Base-by-base conservation (phyloP, 2,888 invertebrate genomes). In the Patella depressa region DNA sequence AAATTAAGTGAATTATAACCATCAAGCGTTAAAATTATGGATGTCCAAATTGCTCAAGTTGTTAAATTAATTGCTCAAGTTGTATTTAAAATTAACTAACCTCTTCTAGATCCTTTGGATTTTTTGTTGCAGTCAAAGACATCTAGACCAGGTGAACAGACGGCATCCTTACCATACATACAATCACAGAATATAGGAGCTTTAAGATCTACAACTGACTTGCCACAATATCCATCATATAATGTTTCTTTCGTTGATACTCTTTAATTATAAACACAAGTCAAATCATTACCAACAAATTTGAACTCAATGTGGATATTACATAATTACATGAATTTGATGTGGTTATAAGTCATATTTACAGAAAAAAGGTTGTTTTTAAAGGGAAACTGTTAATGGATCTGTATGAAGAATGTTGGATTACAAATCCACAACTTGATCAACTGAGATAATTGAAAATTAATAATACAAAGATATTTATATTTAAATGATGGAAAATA, bases 221-320 rank as follows among this genome's bases (percentile, higher is more conserved):
- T 71, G 19, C 81, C 80, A 79, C 85, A 85, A 71, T 75, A 80
- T 19, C 85, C 85, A 74, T 80, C 79, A 73, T 78, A 83, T 34
- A 85, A 14, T 5, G 82, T 83, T 14, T 83, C 79, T n/a, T 83
- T 78, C 14, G 69, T 29, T 11, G 53, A 12, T 4, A 84, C 84
- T 80, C 85, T 85, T 57, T 45, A 45, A 9, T 45, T 45, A 45
- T 45, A 15, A 76, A 79, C 29, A 71, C 4, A 74, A n/a, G 53
- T 53, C n/a, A 65, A 53, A 34, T 17, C 34, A 53, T 45, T 45
- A 9, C 45, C 45, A 45, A 9, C 34, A 45, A 7, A 45, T 45
- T 9, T 45, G 9, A 45, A 7, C 7, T 45, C 9, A 45, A 45
- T 45, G 9, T 14, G 17, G 9, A 29, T 53, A 53, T 55, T 53